Evolutionary conservation across 2,113 vertebrate genomes (phyloP), one percentile per base, ranked within the genome.

Genomic region (Corvus moneduloides): DNA sequence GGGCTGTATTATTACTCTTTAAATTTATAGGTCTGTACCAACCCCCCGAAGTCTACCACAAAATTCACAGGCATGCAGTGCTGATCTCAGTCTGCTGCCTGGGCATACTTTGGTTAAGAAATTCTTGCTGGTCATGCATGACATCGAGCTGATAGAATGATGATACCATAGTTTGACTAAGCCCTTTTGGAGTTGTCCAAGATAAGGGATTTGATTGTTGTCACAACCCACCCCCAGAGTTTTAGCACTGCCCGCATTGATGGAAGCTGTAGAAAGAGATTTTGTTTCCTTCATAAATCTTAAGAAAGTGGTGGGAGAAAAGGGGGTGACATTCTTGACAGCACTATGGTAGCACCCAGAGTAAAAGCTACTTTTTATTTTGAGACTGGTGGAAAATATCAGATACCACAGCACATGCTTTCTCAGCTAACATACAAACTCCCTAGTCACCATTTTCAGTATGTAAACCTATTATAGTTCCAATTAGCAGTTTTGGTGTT

Each of bases 161-260:
- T 46, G 59, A 61, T n/a, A 59, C 6, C 30, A 11, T 17, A 55
- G 48, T 64, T 48, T 30, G 49, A 69, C 41, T 43, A 49, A 56
- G 19, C 15, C 35, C 11, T 80, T 67, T 41, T 27, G 33, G 35
- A 62, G 41, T 1, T 15, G 15, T 22, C 44, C 27, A 16, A 48
- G 66, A 13, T 28, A 7, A 79, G 37, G 33, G 72, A 28, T 33
- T 56, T 0, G 0, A 13, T 4, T 16, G 8, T 30, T 75, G 39
- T 37, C 62, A 56, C 58, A 51, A 58, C 46, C 18, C 37, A 33
- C 19, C 27, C 39, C 23, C 7, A 20, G 30, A 59, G 35, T 27
- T 79, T 82, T 76, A 21, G 37, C 9, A 6, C 11, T 24, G 61
- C 46, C 46, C 41, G 17, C 56, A 33, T 13, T 46, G 37, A 61